These are phyloP conservation scores for Gouania willdenowi DNA, from an alignment of 2,797 vertebrate species.

Conservation along the genomic window DNA sequence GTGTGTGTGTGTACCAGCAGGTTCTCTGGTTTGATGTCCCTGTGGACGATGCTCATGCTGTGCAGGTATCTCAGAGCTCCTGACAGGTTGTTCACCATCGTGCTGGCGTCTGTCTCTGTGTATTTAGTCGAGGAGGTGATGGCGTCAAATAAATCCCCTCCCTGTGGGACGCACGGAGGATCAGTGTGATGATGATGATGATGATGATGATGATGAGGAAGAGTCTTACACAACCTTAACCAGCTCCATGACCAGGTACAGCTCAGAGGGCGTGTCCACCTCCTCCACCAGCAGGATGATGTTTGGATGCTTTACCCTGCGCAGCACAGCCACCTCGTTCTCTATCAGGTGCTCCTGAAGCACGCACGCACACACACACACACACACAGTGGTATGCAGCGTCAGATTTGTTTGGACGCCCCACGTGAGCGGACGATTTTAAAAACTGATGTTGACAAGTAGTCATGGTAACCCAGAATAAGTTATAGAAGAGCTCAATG, in stretches of 20 bases:
- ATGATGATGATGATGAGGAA: too few species aligned
- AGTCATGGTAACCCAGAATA: too few species aligned
- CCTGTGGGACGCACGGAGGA: too few species aligned
- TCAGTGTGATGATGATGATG: too few species aligned
- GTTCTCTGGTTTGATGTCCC: constrained; percentile 98
- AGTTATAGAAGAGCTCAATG: too few species aligned
- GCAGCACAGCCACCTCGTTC: constrained; percentile 92
- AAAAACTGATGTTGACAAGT: too few species aligned
- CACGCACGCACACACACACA: constrained; percentile 10
- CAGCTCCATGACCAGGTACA: constrained; percentile 95
- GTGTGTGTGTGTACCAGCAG: constrained; percentile 78
- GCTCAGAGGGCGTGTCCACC: constrained; percentile 88
- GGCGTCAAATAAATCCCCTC: constrained; percentile 94
- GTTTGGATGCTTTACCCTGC: constrained; percentile 93
- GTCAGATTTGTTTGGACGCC: too few species aligned
- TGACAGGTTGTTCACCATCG: constrained; percentile 92
- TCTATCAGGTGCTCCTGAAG: constrained; percentile 96
- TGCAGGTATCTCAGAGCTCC: constrained; percentile 93
- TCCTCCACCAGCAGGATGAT: constrained; percentile 97
- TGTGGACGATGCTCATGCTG: constrained; percentile 88
- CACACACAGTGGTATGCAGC: background rate
- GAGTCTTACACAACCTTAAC: constrained; percentile 78
- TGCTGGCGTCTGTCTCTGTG: constrained; percentile 89
- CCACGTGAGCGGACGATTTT: too few species aligned
- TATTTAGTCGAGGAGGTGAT: constrained; percentile 97